Conservation (phyloP, 2,888 invertebrate genomes). For the Pseudanteris insignis region DNA sequence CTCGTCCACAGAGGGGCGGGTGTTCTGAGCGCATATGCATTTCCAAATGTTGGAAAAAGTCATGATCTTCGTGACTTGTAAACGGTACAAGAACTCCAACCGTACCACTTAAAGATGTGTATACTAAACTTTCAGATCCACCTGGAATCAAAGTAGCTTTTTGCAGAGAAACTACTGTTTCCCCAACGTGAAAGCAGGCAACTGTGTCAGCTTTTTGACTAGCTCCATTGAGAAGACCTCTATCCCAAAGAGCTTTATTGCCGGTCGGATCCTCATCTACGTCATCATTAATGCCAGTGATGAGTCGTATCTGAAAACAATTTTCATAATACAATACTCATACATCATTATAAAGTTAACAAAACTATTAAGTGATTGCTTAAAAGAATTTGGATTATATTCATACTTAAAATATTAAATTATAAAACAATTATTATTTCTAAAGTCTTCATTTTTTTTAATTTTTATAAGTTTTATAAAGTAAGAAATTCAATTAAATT, state of each 20-base stretch:
- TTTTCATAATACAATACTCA: too few species aligned
- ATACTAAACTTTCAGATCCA: slow-evolving; percentile 95
- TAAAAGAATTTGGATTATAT: too few species aligned
- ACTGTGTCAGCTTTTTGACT: slow-evolving; percentile 96
- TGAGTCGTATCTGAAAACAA: slow-evolving; percentile 74
- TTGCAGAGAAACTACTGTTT: slow-evolving; percentile 93
- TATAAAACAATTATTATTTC: too few species aligned
- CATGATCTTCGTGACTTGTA: slow-evolving; percentile 96
- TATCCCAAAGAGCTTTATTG: slow-evolving; percentile 95
- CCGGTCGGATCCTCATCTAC: slow-evolving; percentile 99
- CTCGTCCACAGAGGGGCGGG: slow-evolving; percentile 94
- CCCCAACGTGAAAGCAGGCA: slow-evolving; percentile 94
- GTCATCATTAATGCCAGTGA: slow-evolving; percentile 93
- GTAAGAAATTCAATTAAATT: too few species aligned
- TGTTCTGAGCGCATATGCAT: slow-evolving; percentile 99
- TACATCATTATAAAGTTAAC: too few species aligned
- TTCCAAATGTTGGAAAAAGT: slow-evolving; percentile 98
- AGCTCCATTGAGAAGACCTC: slow-evolving; percentile 92
- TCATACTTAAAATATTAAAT: slow-evolving; percentile 2
- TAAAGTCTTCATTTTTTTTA: background rate
- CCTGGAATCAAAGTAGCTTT: slow-evolving; percentile 81
- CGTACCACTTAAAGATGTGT: slow-evolving; percentile 93
- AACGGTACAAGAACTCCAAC: slow-evolving; percentile 94
- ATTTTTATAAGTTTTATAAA: too few species aligned
- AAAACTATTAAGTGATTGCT: too few species aligned